Evolutionary conservation across 2,888 invertebrate species (phyloP), one percentile per base, ranked within the genome.

Genomic region (Nephrocerus scutellatus): DNA sequence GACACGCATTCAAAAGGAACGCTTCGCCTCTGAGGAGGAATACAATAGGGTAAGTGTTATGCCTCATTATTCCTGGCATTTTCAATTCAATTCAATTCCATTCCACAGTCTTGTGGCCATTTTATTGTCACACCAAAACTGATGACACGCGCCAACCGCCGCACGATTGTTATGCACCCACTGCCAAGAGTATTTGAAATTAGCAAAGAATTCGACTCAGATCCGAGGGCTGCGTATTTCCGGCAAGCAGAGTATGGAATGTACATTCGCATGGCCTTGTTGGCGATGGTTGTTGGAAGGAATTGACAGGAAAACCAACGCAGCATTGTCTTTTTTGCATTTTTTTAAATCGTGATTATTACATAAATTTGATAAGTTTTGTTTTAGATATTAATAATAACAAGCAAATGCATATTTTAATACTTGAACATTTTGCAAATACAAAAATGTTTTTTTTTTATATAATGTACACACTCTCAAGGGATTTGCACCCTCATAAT

Each of bases 191-290:
- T 92, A 2, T 83, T 86, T 60, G 98, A 98, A 72, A 96, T 98
- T 52, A 91, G 91, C 51, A 75, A 86, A 1, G 90, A 93, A 52
- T 88, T 98, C 55, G 98, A 99, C 70, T 82, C 82, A 0, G 98
- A 99, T 70, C 91, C 93, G 0, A 75, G 98, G 33, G 97, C 98
- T 0, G 97, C 96, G 0, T 98, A 98, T 70, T 98, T 99, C 76
- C 76, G 97, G 14, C 98, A 98, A 71, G 95, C 93, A 0, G 93
- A 96, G 66, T 88, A 90, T 61, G 98, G 98, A 47, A 88, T 98
- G 84, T 98, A 90, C 61, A 90, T 98, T 13, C 78, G 98, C 35
- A 99, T 99, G 98, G 96, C 98, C 0, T 72, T 99, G 3, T 72
- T 99, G 13, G 84, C 93, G 2, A 86, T 91, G 79, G 84, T 95